A percentile compares a stretch with the other conserved stretches of the same genome.
Evolutionary conservation across 2,888 invertebrate species (phyloP).

Genomic region (Caradrina kadenii): DNA sequence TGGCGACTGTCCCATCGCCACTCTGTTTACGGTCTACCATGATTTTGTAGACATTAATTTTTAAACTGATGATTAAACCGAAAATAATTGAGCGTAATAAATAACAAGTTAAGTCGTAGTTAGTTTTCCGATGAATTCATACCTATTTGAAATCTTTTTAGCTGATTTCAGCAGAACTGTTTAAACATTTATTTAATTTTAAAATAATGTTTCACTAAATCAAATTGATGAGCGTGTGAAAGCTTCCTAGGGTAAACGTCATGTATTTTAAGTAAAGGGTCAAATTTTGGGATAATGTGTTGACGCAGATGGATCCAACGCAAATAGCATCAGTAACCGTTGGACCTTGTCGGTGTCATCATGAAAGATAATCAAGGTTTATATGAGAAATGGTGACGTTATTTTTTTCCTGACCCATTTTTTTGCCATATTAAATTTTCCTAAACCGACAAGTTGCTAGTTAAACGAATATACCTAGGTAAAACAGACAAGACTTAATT

Average conservation of each 20-base stretch:
- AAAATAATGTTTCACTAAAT: conserved; percentile 55
- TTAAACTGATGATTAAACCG: not conserved
- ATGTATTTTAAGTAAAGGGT: conserved; percentile 76
- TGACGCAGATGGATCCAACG: conserved; percentile 71
- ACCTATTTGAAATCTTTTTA: not conserved
- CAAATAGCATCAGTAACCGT: conserved; percentile 76
- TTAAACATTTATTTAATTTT: conserved; percentile 5
- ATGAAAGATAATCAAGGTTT: conserved; percentile 65
- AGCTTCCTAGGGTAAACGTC: conserved; percentile 71
- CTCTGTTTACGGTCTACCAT: conserved; percentile 25
- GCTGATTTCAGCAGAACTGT: not conserved
- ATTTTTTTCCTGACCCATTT: conserved; percentile 20
- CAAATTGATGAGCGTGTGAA: conserved; percentile 71
- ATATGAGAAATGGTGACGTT: conserved; percentile 37
- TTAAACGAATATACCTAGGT: not conserved
- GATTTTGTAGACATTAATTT: conserved; percentile 40
- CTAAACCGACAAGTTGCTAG: conserved; percentile 6
- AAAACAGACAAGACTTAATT: no score
- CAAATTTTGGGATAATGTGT: conserved; percentile 79
- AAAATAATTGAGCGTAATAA: not conserved
- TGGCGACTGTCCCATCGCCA: conserved; percentile 59
- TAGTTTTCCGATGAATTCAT: not conserved
- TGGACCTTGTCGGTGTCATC: conserved; percentile 70
- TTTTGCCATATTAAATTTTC: conserved; percentile 5
- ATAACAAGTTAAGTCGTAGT: no score